Conservation (phyloP, 2,113 vertebrate species). For the Ondatra zibethicus region DNA sequence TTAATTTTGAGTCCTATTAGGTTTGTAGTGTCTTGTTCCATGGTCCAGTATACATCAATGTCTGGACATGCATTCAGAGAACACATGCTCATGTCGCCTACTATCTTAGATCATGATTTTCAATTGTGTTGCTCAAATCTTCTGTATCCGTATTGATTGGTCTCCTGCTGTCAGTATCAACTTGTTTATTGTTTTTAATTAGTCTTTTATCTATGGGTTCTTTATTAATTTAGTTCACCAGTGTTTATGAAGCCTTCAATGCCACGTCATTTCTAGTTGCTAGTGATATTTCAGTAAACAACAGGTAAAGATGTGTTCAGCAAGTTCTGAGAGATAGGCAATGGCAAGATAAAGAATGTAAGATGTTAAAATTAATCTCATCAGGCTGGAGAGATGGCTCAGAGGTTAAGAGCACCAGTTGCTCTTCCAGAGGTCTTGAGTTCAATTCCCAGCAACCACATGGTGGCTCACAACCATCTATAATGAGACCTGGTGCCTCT, state of each 20-base stretch:
- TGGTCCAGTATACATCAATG: neutral
- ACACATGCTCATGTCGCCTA: neutral
- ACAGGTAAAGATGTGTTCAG: neutral
- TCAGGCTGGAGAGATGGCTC: too few relatives aligned
- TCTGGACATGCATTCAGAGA: neutral
- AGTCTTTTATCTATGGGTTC: neutral
- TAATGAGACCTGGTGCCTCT: too few relatives aligned
- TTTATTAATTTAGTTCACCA: slow-evolving; percentile 2
- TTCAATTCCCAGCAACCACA: too few relatives aligned
- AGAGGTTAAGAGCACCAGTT: too few relatives aligned
- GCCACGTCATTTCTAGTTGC: neutral
- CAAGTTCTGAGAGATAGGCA: neutral
- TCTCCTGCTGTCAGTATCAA: neutral
- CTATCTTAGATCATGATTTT: neutral
- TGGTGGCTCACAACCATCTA: too few relatives aligned
- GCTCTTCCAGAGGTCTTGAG: too few relatives aligned
- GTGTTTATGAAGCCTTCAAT: slow-evolving; percentile 9
- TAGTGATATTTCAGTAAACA: neutral
- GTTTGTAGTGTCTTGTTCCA: neutral
- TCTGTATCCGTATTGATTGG: neutral
- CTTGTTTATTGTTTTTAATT: slow-evolving; percentile 18
- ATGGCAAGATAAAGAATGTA: neutral
- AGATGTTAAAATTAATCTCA: neutral
- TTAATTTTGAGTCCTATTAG: neutral
- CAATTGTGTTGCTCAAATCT: neutral